Conservation (phyloP, 64 coral and sea anemone genomes). For the Montipora foliosa region DNA sequence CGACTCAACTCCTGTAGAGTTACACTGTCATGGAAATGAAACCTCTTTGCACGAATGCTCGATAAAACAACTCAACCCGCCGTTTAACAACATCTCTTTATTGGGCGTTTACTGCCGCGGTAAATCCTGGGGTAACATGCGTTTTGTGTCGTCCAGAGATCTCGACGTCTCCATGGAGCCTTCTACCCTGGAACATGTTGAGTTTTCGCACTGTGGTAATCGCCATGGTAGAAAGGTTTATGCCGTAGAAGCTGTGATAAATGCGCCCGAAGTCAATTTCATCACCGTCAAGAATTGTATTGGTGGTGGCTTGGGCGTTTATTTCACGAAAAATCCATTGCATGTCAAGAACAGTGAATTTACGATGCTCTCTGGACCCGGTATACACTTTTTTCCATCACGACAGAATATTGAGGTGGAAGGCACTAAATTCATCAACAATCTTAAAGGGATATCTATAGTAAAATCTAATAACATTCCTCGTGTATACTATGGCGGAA, state of each 20-base stretch:
- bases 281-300: slow-evolving; percentile 67
- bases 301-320: slow-evolving; percentile 38
- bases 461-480: slow-evolving; percentile 44
- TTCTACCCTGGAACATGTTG: slow-evolving; percentile 62
- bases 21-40: slow-evolving; percentile 78
- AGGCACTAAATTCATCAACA: slow-evolving; percentile 12
- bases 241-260: slow-evolving; percentile 52
- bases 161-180: neutral
- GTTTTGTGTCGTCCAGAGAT: slow-evolving; percentile 46
- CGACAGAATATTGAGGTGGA: slow-evolving; percentile 6
- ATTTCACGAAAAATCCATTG: neutral
- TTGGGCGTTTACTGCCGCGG: slow-evolving; percentile 5
- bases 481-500: slow-evolving; percentile 49
- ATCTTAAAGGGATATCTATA: slow-evolving; percentile 43
- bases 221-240: slow-evolving; percentile 15
- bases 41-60: slow-evolving; percentile 49
- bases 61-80: neutral
- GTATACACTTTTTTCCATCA: slow-evolving; percentile 35
- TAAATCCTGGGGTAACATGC: slow-evolving; percentile 72
- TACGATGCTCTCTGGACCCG: neutral
- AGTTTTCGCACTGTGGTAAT: slow-evolving; percentile 66
- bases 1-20: neutral
- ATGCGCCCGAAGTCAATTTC: slow-evolving; percentile 26
- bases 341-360: slow-evolving; percentile 28
- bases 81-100: neutral